Evolutionary conservation across 1,140 invertebrate species (phyloP).

Genomic region (Octopus sinensis): DNA sequence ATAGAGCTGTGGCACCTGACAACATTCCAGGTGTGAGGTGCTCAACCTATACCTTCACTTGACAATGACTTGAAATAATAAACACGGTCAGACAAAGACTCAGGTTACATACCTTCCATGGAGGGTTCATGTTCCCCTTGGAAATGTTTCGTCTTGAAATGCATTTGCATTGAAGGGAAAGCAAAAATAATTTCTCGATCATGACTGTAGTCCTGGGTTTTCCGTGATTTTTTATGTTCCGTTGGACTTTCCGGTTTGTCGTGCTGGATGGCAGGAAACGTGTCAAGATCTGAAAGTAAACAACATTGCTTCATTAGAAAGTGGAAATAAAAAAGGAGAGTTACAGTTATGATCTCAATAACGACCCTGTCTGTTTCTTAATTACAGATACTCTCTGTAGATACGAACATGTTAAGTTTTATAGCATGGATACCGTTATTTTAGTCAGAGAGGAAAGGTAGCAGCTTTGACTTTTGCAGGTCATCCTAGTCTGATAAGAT

Average conservation of each 20-base stretch:
- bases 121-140: constrained; percentile 47
- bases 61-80: too few relatives aligned
- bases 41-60: too few relatives aligned
- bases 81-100: neutral
- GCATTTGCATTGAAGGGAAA: constrained; percentile 84
- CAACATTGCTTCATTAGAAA: constrained; percentile 14
- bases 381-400: too few relatives aligned
- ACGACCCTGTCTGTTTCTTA: too few relatives aligned
- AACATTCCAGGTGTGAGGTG: too few relatives aligned
- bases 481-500: too few relatives aligned
- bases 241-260: constrained; percentile 56
- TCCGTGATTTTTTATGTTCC: constrained; percentile 44
- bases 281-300: constrained; percentile 71
- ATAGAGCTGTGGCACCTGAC: too few relatives aligned
- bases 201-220: constrained; percentile 75
- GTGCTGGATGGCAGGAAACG: constrained; percentile 73
- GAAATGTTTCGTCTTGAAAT: constrained; percentile 88
- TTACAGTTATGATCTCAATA: too few relatives aligned
- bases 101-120: constrained; percentile 40
- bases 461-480: too few relatives aligned
- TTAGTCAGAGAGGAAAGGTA: too few relatives aligned
- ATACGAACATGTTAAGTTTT: too few relatives aligned
- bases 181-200: constrained; percentile 93
- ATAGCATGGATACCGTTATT: too few relatives aligned
- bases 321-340: neutral